Evolutionary conservation across 2,888 invertebrate genomes (phyloP).

Genomic region (Syrista parreyssii): DNA sequence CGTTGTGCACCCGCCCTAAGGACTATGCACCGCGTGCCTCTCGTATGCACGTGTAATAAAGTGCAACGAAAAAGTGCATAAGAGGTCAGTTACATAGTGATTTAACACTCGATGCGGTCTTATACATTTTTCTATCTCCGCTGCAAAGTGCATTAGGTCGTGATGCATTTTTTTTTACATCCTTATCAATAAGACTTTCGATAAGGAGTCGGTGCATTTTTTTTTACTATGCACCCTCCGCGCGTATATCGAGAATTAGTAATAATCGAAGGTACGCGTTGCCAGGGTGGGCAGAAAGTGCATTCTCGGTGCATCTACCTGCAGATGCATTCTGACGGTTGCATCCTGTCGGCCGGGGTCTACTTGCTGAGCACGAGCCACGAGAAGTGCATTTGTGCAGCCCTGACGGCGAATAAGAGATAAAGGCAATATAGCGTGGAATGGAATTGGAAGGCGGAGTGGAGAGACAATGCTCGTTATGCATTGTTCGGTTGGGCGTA

Average conservation of each 20-base stretch:
- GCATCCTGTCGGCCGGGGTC: not conserved
- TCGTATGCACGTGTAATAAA: not conserved
- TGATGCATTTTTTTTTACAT: not conserved
- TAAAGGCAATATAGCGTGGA: conserved; percentile 49
- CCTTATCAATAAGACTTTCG: not conserved
- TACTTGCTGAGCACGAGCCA: conserved; percentile 5
- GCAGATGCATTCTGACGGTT: not conserved
- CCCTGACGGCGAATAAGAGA: conserved; percentile 42
- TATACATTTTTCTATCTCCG: too few relatives aligned
- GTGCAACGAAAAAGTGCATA: not conserved
- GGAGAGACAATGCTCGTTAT: conserved; percentile 60
- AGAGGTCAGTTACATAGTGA: not conserved
- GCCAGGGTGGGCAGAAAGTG: not conserved
- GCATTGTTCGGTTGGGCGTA: conserved; percentile 49
- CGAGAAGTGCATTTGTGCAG: conserved; percentile 11
- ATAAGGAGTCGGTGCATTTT: conserved; percentile 20
- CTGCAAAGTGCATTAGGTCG: not conserved
- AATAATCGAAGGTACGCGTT: conserved; percentile 43
- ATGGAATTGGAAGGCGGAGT: conserved; percentile 56
- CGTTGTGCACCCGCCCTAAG: not conserved
- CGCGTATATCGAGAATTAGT: conserved; percentile 29
- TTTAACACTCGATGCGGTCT: too few relatives aligned
- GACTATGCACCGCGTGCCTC: not conserved
- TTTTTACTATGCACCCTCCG: conserved; percentile 18
- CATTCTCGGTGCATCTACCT: conserved; percentile 11